phyloP scores from a whole-genome alignment of 2,888 invertebrate species.

The Pterobdella sp. region DNA sequence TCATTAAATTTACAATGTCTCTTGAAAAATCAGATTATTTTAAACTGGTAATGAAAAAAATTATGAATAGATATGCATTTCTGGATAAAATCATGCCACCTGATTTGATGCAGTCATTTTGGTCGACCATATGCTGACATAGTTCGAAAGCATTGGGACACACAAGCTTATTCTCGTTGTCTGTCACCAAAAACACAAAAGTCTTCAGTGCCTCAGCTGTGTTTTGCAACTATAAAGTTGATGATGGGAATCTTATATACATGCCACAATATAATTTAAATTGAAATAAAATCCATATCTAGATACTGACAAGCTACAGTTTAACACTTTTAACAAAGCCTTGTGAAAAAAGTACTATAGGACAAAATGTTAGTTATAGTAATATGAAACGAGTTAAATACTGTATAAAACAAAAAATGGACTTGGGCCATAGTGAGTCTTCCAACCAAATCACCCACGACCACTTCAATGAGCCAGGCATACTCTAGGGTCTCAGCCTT shows the following conservation, averaged over 20 bases:
- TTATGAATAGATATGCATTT: too few species aligned
- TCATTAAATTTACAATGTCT: too few species aligned
- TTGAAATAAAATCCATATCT: background rate
- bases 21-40: too few species aligned
- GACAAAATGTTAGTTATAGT: background rate
- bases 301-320: background rate
- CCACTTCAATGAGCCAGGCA: constrained; percentile 90
- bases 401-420: background rate
- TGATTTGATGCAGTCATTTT: constrained; percentile 57
- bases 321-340: background rate
- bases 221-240: constrained; percentile 62
- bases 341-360: background rate
- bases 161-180: constrained; percentile 79
- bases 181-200: constrained; percentile 71
- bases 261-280: too few species aligned
- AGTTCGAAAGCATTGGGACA: constrained; percentile 63
- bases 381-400: background rate
- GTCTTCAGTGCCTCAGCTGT: constrained; percentile 75
- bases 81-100: too few species aligned
- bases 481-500: constrained; percentile 94
- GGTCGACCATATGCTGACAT: constrained; percentile 55
- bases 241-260: too few species aligned
- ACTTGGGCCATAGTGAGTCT: constrained; percentile 79
- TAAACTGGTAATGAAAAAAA: too few species aligned
- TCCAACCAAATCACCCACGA: constrained; percentile 84